Percentiles rank a stretch among this genome's conserved stretches.
Evolutionary conservation across 1,140 invertebrate genomes (phyloP).

Genomic region (Apis florea): DNA sequence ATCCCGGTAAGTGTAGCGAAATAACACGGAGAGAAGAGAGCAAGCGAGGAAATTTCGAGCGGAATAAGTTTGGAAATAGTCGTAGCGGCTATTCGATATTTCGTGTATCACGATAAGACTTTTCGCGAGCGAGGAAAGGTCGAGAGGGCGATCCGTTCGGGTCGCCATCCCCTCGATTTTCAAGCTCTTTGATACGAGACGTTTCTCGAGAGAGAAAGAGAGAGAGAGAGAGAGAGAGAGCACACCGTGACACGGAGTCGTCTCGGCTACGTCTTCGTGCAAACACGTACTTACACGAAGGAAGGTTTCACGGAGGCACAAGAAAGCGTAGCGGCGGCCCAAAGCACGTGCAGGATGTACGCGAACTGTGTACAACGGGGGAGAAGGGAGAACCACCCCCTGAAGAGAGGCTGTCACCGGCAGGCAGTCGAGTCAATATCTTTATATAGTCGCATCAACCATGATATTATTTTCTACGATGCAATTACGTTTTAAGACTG

Average conservation of each 20-base stretch:
- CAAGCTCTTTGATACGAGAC: slow-evolving; percentile 62
- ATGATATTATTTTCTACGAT: slow-evolving; percentile 69
- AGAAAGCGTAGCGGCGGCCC: slow-evolving; percentile 21
- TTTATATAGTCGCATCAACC: slow-evolving; percentile 68
- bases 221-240: too few species aligned
- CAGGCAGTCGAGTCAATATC: slow-evolving; percentile 72
- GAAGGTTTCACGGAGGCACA: slow-evolving; percentile 16
- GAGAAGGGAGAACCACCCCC: slow-evolving; percentile 52
- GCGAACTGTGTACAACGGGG: slow-evolving; percentile 48
- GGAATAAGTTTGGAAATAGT: not conserved
- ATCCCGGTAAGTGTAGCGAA: slow-evolving; percentile 53
- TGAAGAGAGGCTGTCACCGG: slow-evolving; percentile 70
- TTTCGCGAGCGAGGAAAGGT: slow-evolving; percentile 39
- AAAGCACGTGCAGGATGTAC: slow-evolving; percentile 59
- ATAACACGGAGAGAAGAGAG: not conserved
- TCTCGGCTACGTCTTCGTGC: slow-evolving; percentile 31
- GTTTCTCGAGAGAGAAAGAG: slow-evolving; percentile 46
- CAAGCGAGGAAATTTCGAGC: rapidly evolving
- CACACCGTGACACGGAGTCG: slow-evolving; percentile 33
- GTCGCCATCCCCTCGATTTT: slow-evolving; percentile 53
- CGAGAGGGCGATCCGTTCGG: slow-evolving; percentile 35
- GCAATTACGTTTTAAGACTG: slow-evolving; percentile 40
- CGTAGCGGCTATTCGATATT: not conserved
- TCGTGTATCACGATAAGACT: not conserved
- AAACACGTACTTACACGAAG: slow-evolving; percentile 33